Conservation (phyloP, 2,888 invertebrate species). For the Drosophila eohydei region DNA sequence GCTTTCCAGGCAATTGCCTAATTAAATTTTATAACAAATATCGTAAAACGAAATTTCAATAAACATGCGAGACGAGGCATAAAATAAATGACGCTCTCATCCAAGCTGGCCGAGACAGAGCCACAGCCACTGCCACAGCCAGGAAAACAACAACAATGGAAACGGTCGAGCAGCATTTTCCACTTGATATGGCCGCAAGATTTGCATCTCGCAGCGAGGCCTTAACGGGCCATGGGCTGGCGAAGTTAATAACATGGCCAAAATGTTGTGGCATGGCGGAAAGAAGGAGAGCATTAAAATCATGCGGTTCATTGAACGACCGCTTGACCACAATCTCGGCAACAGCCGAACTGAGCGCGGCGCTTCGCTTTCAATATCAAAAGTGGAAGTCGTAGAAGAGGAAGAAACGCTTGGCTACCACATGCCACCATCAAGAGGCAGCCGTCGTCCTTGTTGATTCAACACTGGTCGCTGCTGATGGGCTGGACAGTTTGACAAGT, state of each 20-base stretch:
- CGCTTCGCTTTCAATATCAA: slow-evolving; percentile 69
- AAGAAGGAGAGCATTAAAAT: slow-evolving; percentile 65
- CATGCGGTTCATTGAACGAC: slow-evolving; percentile 74
- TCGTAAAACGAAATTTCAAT: slow-evolving; percentile 73
- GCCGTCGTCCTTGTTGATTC: slow-evolving; percentile 49
- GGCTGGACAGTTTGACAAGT: slow-evolving; percentile 67
- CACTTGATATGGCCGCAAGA: slow-evolving; percentile 52
- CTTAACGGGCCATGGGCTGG: slow-evolving; percentile 30
- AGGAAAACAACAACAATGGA: slow-evolving; percentile 12
- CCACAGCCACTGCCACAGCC: not conserved
- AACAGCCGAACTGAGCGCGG: slow-evolving; percentile 22
- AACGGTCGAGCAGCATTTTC: slow-evolving; percentile 41
- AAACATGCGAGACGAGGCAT: slow-evolving; percentile 39
- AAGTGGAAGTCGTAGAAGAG: slow-evolving; percentile 58
- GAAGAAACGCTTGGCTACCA: slow-evolving; percentile 7
- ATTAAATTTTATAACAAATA: slow-evolving; percentile 75
- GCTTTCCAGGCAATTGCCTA: slow-evolving; percentile 70
- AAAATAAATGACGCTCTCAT: slow-evolving; percentile 14
- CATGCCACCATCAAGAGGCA: slow-evolving; percentile 31
- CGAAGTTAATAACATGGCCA: slow-evolving; percentile 66
- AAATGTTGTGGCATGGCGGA: slow-evolving; percentile 42
- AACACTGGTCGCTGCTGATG: slow-evolving; percentile 35
- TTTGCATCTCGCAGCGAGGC: slow-evolving; percentile 62
- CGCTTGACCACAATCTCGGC: slow-evolving; percentile 54
- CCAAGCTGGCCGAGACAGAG: not conserved